A percentile compares a stretch with the other conserved stretches of the same genome.
phyloP scores from a whole-genome alignment of 2,797 vertebrate species.

The Danionella dracula region DNA sequence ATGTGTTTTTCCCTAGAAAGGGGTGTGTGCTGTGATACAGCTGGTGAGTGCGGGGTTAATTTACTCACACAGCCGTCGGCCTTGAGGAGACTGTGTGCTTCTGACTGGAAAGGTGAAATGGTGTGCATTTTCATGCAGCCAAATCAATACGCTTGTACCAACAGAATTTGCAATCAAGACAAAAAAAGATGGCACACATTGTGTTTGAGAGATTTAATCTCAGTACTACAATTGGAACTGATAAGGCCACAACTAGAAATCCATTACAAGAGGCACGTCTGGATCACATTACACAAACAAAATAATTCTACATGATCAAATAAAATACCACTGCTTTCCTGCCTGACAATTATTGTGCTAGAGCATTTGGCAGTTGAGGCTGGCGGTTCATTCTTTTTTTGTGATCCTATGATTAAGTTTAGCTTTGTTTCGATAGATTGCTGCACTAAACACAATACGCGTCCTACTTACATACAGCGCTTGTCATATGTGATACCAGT shows the following conservation, averaged over 20 bases:
- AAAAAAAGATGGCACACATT: not conserved
- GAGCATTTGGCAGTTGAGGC: too few species aligned
- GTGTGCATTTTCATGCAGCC: not conserved
- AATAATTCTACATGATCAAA: constrained; percentile 20
- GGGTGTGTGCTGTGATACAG: constrained; percentile 34
- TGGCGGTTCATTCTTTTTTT: too few species aligned
- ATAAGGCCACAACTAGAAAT: constrained; percentile 17
- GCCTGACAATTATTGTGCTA: too few species aligned
- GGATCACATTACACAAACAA: not conserved
- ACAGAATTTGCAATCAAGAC: not conserved
- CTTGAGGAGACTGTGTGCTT: constrained; percentile 16
- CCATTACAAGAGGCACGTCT: constrained; percentile 1
- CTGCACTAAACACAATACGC: too few species aligned
- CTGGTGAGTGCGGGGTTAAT: constrained; percentile 44
- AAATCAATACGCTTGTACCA: not conserved
- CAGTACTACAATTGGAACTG: constrained; percentile 17
- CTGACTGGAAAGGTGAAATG: constrained; percentile 12
- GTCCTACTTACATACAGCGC: too few species aligned
- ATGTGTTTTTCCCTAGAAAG: constrained; percentile 28
- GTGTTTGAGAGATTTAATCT: constrained; percentile 20
- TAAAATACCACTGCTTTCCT: constrained; percentile 26
- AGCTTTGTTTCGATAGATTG: too few species aligned
- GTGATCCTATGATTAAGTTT: too few species aligned
- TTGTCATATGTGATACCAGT: too few species aligned
- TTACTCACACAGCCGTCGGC: constrained; percentile 30